A percentile compares a stretch with the other conserved stretches of the same genome.
These are phyloP conservation scores for Epicampocera succincta DNA, from an alignment of 2,888 invertebrate genomes.

Conservation along the genomic window DNA sequence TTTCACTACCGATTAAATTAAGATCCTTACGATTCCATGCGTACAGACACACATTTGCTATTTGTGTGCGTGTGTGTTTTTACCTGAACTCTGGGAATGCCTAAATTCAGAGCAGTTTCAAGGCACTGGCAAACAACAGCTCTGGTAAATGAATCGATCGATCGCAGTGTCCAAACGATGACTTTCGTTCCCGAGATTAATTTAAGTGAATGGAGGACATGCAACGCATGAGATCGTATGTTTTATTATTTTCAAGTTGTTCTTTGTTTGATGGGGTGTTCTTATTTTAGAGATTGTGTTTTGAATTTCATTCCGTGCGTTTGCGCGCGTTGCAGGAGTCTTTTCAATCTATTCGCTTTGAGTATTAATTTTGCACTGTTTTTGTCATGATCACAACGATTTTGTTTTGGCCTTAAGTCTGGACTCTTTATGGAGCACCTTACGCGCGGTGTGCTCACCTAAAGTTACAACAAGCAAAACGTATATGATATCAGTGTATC, in stretches of 20 bases:
- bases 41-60: neutral
- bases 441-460: conserved; percentile 59
- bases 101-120: conserved; percentile 38
- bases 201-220: conserved; percentile 48
- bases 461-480: conserved; percentile 53
- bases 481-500: conserved; percentile 64
- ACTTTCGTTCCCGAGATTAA: conserved; percentile 62
- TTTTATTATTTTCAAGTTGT: neutral
- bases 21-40: neutral
- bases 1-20: conserved; percentile 41
- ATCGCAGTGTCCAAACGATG: conserved; percentile 52
- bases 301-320: conserved; percentile 39
- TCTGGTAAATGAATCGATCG: conserved; percentile 43
- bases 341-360: conserved; percentile 76
- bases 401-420: conserved; percentile 70
- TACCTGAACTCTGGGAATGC: neutral
- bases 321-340: conserved; percentile 64
- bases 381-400: conserved; percentile 67
- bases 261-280: conserved; percentile 20
- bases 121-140: neutral
- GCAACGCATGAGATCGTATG: conserved; percentile 39
- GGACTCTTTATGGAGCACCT: conserved; percentile 70
- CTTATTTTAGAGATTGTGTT: conserved; percentile 19
- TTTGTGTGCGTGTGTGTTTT: conserved; percentile 8
- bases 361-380: conserved; percentile 78